Evolutionary conservation across 2,113 vertebrate species (phyloP), one percentile per base, ranked within the genome.

Genomic region (Mesitornis unicolor): DNA sequence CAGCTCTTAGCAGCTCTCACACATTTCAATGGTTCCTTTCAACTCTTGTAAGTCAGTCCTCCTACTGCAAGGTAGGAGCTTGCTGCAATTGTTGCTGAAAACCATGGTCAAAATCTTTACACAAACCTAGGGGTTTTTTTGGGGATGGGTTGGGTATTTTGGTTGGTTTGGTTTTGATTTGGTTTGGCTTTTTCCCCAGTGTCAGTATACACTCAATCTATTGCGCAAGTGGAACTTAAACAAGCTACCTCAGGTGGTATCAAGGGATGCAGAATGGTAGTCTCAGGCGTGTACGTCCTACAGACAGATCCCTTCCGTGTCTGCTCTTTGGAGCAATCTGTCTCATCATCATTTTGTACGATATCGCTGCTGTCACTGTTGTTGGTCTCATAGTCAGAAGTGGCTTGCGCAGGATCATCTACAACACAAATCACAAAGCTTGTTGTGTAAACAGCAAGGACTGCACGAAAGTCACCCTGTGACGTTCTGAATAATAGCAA

Each of bases 341-440:
- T 29, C 73, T 99, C 98, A 3, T 99, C 99, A 16, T 99, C 99
- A 10, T 98, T 98, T 85, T 99, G 99, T 36, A 99, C 97, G 28
- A 99, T 99, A 94, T 99, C 99, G 5, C 99, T 99, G 98, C 98
- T 98, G 93, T 99, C 99, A 16, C 99, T 99, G 98, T 99, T 99
- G 97, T 99, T 99, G 96, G 99, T 99, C 98, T 99, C 99, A 8
- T 99, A 99, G 96, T 99, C 99, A 43, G 99, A 99, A 31, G 99
- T 99, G 94, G 97, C 98, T 79, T 99, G 98, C 1, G 98, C 98
- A 69, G 97, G 97, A 85, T 99, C 99, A 83, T 99, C 99, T 98
- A 88, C 83, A 96, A 96, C 35, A n/a, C 36, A 97, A 96, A 95
- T 29, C 80, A 75, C 90, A 92, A 28, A 84, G 63, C 31, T 73